A percentile compares a stretch with the other conserved stretches of the same genome.
These are phyloP conservation scores for Folsomia manolachei DNA, from an alignment of 2,888 invertebrate species.

Conservation along the genomic window DNA sequence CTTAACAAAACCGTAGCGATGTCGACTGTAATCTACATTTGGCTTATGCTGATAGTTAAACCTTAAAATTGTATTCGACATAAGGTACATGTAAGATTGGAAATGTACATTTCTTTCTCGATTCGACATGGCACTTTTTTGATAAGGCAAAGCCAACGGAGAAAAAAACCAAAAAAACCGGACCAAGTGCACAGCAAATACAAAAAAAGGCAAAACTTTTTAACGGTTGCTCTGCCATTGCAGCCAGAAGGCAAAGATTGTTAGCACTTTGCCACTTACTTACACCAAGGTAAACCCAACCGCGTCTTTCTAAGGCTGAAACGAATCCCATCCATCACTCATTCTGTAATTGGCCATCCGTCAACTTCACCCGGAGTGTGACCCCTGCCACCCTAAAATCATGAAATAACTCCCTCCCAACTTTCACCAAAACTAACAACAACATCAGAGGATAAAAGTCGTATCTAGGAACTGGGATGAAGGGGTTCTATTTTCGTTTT, in stretches of 20 bases:
- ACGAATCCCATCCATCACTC: conserved; percentile 48
- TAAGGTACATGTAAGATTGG: too few relatives aligned
- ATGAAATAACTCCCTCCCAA: neutral
- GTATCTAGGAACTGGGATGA: neutral
- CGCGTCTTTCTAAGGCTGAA: neutral
- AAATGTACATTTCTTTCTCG: too few relatives aligned
- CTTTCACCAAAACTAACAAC: neutral
- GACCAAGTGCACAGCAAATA: too few relatives aligned
- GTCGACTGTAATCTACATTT: too few relatives aligned
- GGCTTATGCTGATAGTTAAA: too few relatives aligned
- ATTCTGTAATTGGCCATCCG: conserved; percentile 50
- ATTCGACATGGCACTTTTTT: too few relatives aligned
- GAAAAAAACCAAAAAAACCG: neutral
- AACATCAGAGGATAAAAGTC: too few relatives aligned
- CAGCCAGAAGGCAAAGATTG: conserved; percentile 11
- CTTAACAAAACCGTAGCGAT: neutral
- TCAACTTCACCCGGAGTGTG: conserved; percentile 42
- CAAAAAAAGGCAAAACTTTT: conserved; percentile 13
- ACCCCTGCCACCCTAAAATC: neutral
- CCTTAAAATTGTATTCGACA: too few relatives aligned
- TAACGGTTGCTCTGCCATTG: conserved; percentile 8
- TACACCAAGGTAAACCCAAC: too few relatives aligned
- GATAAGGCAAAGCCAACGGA: neutral
- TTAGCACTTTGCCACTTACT: neutral
- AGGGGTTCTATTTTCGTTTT: too few relatives aligned